Percentiles rank a stretch among this genome's conserved stretches.
phyloP scores from a whole-genome alignment of 2,888 invertebrate species.

The Mythimna impura region DNA sequence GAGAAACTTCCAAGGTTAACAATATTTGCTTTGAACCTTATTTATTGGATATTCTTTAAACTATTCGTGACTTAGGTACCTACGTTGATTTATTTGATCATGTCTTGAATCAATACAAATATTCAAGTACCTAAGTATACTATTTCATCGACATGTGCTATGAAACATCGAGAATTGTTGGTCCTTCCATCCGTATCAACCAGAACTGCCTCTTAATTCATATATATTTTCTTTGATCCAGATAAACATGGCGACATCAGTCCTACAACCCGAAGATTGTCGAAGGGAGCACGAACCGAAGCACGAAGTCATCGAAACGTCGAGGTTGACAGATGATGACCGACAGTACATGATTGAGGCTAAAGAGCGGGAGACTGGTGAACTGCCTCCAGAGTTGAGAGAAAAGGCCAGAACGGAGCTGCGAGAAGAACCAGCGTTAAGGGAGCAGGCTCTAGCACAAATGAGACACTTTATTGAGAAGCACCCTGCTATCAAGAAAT shows the following conservation, averaged over 20 bases:
- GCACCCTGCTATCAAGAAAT: slow-evolving; percentile 95
- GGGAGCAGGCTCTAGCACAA: slow-evolving; percentile 94
- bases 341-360: slow-evolving; percentile 78
- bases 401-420: slow-evolving; percentile 93
- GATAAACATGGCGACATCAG: slow-evolving; percentile 86
- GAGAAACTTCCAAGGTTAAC: slow-evolving; percentile 52
- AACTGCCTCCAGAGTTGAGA: slow-evolving; percentile 89
- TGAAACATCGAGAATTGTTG: not conserved
- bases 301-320: slow-evolving; percentile 74
- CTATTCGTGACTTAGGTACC: not conserved
- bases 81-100: not conserved
- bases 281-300: slow-evolving; percentile 81
- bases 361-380: slow-evolving; percentile 84
- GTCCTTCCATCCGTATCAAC: not conserved
- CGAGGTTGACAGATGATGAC: slow-evolving; percentile 83
- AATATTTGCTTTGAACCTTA: slow-evolving; percentile 25
- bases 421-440: slow-evolving; percentile 94
- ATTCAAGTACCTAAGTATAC: not conserved
- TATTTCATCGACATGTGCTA: not conserved
- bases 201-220: not conserved
- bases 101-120: slow-evolving; percentile 6
- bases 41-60: slow-evolving; percentile 10
- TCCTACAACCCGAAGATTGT: slow-evolving; percentile 85
- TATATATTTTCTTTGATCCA: slow-evolving; percentile 51
- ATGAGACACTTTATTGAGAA: slow-evolving; percentile 96